Base-by-base conservation (phyloP, 2,888 invertebrate species). In the Parnassius smintheus region DNA sequence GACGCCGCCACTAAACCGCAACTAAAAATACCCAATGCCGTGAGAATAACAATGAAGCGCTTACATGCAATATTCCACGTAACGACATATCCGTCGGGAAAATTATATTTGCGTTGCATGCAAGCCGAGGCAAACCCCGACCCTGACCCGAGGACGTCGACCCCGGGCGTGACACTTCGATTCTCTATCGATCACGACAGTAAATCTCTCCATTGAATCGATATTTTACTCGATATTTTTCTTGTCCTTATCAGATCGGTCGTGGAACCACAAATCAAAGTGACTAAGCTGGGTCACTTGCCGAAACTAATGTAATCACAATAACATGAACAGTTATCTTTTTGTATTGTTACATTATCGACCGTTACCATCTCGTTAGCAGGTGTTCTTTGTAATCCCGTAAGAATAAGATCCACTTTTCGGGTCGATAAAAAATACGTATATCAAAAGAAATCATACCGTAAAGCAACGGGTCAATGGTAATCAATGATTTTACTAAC, bases 161-260 rank as follows among this genome's bases (percentile, higher is more conserved):
- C 83, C 88, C 80, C 79, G 85, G 85, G 82, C 91, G 91, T 91
- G 91, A 91, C 91, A 91, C 87, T 90, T 89, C 86, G 88, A 88
- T 89, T 85, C 83, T 86, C 88, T 85, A 91, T 91, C 89, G 91
- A 91, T 91, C 91, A 91, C 91, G 91, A 91, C 88, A 76, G 70
- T 70, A 74, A 80, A 87, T 85, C 85, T 84, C 77, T 77, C 77
- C 75, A 79, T 83, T 80, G 77, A 76, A 85, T 86, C 85, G 85
- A 76, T 74, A 73, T 68, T 75, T 74, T 71, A 72, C 81, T 84
- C 81, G 81, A 85, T 86, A 85, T 85, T 87, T 86, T 85, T 68
- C 65, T 78, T 75, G 70, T 71, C 70, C 75, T 86, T 89, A 88
- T 89, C 89, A 81, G 88, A 88, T 87, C 80, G 77, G 75, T 77